Base-by-base conservation (phyloP, 2,113 vertebrate genomes). In the Phoenicopterus ruber region DNA sequence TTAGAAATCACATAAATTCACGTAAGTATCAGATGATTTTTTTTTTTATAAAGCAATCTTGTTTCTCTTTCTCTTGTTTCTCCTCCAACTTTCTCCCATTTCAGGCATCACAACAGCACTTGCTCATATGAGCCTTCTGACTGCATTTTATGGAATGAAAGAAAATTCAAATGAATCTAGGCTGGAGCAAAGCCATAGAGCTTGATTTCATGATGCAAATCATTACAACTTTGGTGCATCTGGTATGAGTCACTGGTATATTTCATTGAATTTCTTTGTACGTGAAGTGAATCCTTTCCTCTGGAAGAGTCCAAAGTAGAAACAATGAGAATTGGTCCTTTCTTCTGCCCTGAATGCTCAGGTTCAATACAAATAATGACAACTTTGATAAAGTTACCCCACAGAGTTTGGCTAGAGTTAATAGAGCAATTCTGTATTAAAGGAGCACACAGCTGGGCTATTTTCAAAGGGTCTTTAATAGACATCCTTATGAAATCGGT, bases 171-270 rank as follows among this genome's bases (percentile, higher is more conserved):
- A 18, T 47, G 77, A 88, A 87, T 62, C 77, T 93, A 62, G 85
- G 36, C 24, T 95, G 84, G 73, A 87, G 24, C 49, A 82, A 94
- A 91, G 77, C 52, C 80, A 62, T 9, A 78, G 63, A 38, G 26
- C 65, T 84, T 86, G 72, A 93, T 91, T 93, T 95, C 69, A 38
- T 76, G 72, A 91, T 31, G 26, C 20, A 90, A 86, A 91, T 91
- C 26, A 32, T 80, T 93, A 62, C 49, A 77, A 44, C 42, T 70
- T 88, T 9, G 14, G n/a, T 88, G 36, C 42, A 70, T 92, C 70
- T 87, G 62, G 49, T 70, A 40, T 58, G 70, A 95, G 66, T 90
- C 70, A 73, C 36, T 62, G 22, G 21, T 50, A 11, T 67, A 82
- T 88, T 81, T 92, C 3, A 6, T 21, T 61, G 20, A 50, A 87